phyloP scores from a whole-genome alignment of 2,888 invertebrate species.

The Anthrax anthrax region DNA sequence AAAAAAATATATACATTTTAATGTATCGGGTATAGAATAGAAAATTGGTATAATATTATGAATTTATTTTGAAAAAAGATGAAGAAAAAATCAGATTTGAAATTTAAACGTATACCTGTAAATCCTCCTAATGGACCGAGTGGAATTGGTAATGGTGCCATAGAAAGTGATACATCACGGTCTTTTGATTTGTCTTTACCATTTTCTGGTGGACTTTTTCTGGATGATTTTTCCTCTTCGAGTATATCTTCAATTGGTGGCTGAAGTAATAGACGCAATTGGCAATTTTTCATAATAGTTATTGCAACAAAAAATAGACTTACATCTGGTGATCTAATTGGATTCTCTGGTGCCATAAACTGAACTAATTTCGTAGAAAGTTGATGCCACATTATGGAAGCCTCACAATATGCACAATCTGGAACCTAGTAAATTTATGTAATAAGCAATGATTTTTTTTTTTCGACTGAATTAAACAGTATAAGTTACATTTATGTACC shows the following conservation, averaged over 20 bases:
- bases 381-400: conserved; percentile 90
- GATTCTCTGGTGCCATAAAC: conserved; percentile 61
- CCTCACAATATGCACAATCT: conserved; percentile 87
- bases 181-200: conserved; percentile 50
- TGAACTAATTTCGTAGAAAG: conserved; percentile 65
- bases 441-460: neutral
- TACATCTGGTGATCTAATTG: conserved; percentile 63
- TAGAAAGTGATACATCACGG: conserved; percentile 38
- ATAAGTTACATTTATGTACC: conserved; percentile 15
- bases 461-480: too few species aligned
- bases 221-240: conserved; percentile 46
- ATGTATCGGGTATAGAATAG: too few species aligned
- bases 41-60: too few species aligned
- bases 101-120: conserved; percentile 34
- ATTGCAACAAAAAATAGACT: too few species aligned
- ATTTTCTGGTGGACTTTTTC: conserved; percentile 56
- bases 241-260: conserved; percentile 52
- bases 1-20: too few species aligned
- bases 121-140: conserved; percentile 34
- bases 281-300: neutral
- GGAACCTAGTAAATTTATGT: conserved; percentile 21
- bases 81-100: too few species aligned
- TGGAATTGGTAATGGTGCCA: conserved; percentile 35
- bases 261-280: conserved; percentile 23
- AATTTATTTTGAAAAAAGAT: too few species aligned